These are phyloP conservation scores for Himantopus leucocephalus DNA, from an alignment of 2,113 vertebrate species.

Conservation along the genomic window DNA sequence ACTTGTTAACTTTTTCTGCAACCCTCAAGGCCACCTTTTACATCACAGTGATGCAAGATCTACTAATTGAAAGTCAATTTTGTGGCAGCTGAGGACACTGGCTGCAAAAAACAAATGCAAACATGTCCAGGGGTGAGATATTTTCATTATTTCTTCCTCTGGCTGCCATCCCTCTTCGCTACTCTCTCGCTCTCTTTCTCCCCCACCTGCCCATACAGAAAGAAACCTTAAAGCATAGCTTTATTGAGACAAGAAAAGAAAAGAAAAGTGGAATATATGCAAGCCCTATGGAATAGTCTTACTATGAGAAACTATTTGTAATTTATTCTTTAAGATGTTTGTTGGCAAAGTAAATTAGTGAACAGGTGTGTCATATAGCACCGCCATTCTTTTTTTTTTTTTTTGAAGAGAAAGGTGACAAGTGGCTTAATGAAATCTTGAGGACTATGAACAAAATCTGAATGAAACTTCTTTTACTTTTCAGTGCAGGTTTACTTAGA, in stretches of 20 bases:
- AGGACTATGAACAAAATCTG: neutral
- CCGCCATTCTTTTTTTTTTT: neutral
- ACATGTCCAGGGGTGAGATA: neutral
- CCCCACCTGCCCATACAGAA: neutral
- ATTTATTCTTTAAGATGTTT: neutral
- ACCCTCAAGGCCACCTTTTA: neutral
- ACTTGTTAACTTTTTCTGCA: neutral
- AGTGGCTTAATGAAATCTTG: neutral
- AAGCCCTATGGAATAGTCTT: neutral
- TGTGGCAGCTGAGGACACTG: neutral
- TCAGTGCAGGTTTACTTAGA: neutral
- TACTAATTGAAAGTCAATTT: neutral
- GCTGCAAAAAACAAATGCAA: neutral
- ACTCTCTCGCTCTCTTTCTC: neutral
- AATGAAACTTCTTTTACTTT: neutral
- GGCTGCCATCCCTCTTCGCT: neutral
- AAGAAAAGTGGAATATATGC: neutral
- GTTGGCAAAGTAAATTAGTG: neutral
- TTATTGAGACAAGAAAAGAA: neutral
- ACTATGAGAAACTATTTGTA: neutral
- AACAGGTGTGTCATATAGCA: neutral
- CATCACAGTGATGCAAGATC: conserved; percentile 1
- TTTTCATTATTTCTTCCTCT: neutral
- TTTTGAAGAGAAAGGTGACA: neutral
- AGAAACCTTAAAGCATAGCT: neutral